phyloP scores from a whole-genome alignment of 2,888 invertebrate genomes.

The Onthophagus sagittarius region DNA sequence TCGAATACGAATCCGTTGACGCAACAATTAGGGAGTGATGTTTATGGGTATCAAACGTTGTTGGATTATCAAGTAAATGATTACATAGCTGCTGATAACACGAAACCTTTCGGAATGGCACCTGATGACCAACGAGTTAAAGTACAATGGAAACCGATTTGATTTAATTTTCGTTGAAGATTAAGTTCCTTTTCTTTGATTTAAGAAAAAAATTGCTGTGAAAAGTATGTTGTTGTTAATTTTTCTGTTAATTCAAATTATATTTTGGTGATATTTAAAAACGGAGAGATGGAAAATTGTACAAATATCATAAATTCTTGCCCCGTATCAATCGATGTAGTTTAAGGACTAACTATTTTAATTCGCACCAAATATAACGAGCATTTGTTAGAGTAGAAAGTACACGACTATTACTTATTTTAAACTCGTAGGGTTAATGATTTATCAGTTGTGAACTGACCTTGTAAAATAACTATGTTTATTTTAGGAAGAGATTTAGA shows the following conservation, averaged over 20 bases:
- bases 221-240: not conserved
- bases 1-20: conserved; percentile 88
- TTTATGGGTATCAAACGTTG: conserved; percentile 74
- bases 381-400: not conserved
- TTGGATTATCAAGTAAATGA: conserved; percentile 78
- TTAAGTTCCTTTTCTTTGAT: not conserved
- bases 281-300: too few relatives aligned
- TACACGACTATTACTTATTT: not conserved
- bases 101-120: conserved; percentile 69
- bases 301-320: too few relatives aligned
- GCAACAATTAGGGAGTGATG: conserved; percentile 78
- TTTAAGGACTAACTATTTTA: not conserved
- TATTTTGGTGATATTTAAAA: not conserved
- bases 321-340: too few relatives aligned
- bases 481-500: not conserved
- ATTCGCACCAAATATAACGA: not conserved
- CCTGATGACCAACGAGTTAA: conserved; percentile 73
- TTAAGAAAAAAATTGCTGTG: not conserved
- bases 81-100: conserved; percentile 68
- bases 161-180: conserved; percentile 29
- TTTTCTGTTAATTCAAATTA: not conserved
- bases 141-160: conserved; percentile 71
- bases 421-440: not conserved
- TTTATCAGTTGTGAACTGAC: not conserved
- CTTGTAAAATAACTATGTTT: not conserved